Percentiles rank a stretch among this genome's conserved stretches.
phyloP scores from a whole-genome alignment of 2,888 invertebrate genomes.

The Chrysopilus asiliformis region DNA sequence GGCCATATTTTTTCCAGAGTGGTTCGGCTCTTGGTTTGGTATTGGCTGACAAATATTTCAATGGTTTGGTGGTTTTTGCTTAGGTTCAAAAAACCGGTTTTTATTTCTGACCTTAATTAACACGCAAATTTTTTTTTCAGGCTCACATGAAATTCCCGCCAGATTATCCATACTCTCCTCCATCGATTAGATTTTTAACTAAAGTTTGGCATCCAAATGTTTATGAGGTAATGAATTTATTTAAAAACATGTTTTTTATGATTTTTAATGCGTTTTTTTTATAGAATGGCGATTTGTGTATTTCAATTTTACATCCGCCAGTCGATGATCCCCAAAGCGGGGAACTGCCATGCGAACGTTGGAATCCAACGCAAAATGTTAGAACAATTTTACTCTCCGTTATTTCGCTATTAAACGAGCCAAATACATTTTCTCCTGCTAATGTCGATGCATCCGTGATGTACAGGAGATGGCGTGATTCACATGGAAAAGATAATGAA shows the following conservation, averaged over 20 bases:
- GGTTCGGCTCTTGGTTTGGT: too few species aligned
- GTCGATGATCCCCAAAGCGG: conserved; percentile 99
- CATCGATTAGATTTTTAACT: conserved; percentile 91
- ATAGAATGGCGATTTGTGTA: conserved; percentile 97
- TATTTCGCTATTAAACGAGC: conserved; percentile 96
- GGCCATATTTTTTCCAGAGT: too few species aligned
- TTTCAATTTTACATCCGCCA: conserved; percentile 97
- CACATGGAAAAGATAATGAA: conserved; percentile 95
- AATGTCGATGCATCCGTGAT: conserved; percentile 99
- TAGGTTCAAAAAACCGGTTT: too few species aligned
- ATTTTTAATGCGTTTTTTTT: conserved; percentile 5
- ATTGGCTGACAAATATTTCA: too few species aligned
- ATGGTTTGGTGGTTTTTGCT: too few species aligned
- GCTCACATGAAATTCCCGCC: conserved; percentile 97
- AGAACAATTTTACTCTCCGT: conserved; percentile 96
- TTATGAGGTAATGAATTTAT: conserved; percentile 74
- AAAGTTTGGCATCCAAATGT: conserved; percentile 99
- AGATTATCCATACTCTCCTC: conserved; percentile 98
- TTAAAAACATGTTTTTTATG: background rate
- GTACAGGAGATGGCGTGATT: conserved; percentile 97
- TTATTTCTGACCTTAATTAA: too few species aligned
- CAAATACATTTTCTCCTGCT: conserved; percentile 98
- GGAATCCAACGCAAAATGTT: conserved; percentile 99
- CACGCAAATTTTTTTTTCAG: too few species aligned
- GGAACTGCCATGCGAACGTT: conserved; percentile 96